Evolutionary conservation across 2,113 vertebrate species (phyloP), one percentile per base, ranked within the genome.

Genomic region (Mionectes macconnelli): DNA sequence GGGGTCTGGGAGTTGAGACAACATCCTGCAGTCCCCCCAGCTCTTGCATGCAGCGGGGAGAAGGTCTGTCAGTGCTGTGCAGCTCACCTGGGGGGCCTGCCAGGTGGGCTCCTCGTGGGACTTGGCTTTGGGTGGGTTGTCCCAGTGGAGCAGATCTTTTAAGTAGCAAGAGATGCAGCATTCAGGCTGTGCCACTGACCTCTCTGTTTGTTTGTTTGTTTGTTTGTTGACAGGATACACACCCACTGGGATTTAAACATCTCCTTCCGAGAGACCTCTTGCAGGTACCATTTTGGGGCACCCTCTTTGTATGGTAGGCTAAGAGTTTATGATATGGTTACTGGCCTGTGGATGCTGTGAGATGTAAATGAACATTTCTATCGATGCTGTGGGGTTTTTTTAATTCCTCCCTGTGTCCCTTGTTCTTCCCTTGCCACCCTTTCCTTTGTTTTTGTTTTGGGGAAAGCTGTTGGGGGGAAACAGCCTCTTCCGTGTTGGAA

Each of bases 231-330:
- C 97, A 98, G 98, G 96, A 97, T 98, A 87, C 98, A 98, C 94
- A 98, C 98, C 63, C 98, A 98, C 91, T 98, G 98, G 98, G 98
- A 98, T 59, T 96, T 98, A 89, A 98, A 98, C 97, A 98, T 98
- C 97, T 98, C 98, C 96, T 98, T 98, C 97, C 97, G 98, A 96
- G 98, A 98, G 97, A 98, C 97, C 63, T 98, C 98, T 59, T 98
- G 98, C 98, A 98, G 98, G 98, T 98, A 98, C 59, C 8, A 11
- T 12, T n/a, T 59, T 47, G 72, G 88, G 91, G 90, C 88, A 49
- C 83, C 64, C 78, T 94, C 90, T 96, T 12, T 90, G 68, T 72
- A 12, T 87, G 95, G 66, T 82, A 47, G 94, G 92, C 87, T 73
- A 69, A 39, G 64, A 53, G 56, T 75, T 94, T 76, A 28, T 84